phyloP scores from a whole-genome alignment of 2,797 vertebrate species.

The Peromyscus melanophrys region DNA sequence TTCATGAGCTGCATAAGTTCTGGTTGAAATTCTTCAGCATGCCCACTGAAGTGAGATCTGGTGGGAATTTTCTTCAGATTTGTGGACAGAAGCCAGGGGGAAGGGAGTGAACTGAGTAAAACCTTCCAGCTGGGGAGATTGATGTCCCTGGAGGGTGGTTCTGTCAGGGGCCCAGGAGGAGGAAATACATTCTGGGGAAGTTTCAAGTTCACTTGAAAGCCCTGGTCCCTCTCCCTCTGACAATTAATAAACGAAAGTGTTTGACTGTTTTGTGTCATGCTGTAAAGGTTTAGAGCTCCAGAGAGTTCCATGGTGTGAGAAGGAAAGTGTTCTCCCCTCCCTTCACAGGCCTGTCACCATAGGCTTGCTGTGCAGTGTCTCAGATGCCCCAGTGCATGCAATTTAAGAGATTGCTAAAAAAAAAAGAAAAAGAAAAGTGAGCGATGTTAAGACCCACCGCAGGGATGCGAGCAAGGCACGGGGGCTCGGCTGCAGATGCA shows the following conservation, averaged over 20 bases:
- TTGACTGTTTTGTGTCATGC: constrained; percentile 18
- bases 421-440: constrained; percentile 17
- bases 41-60: not conserved
- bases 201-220: constrained; percentile 1
- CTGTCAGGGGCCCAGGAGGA: not conserved
- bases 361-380: not conserved
- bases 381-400: not conserved
- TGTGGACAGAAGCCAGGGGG: not conserved
- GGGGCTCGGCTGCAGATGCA: not conserved
- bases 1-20: not conserved
- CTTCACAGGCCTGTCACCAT: not conserved
- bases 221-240: not conserved
- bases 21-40: constrained; percentile 35
- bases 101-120: constrained; percentile 23
- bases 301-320: not conserved
- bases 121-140: not conserved
- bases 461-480: no score
- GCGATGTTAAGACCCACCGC: not conserved
- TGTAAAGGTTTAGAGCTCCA: constrained; percentile 3
- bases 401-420: not conserved
- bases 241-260: not conserved
- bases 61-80: constrained; percentile 44
- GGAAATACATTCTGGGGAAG: not conserved
- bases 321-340: not conserved
- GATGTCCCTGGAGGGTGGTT: not conserved